A percentile compares a stretch with the other conserved stretches of the same genome.
Evolutionary conservation across 2,888 invertebrate genomes (phyloP).

Genomic region (Drosophila recens): DNA sequence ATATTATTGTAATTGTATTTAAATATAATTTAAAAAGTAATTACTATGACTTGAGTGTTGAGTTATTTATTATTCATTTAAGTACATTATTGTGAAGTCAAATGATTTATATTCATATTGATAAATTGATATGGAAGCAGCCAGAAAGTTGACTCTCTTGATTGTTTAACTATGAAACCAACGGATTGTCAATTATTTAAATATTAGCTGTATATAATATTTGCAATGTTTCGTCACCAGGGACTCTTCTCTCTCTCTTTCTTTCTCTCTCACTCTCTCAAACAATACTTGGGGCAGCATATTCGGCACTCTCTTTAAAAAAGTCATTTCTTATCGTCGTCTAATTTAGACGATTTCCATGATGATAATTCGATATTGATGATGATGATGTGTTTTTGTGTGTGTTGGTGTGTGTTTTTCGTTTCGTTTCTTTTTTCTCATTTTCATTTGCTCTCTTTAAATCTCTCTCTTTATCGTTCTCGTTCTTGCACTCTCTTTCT

Average conservation of each 20-base stretch:
- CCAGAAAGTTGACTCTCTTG: slow-evolving; percentile 42
- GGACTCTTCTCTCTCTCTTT: slow-evolving; percentile 32
- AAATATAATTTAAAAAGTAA: slow-evolving; percentile 70
- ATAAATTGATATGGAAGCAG: slow-evolving; percentile 44
- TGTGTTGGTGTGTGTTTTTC: slow-evolving; percentile 31
- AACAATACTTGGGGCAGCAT: slow-evolving; percentile 57
- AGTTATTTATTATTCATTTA: slow-evolving; percentile 47
- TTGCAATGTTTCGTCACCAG: slow-evolving; percentile 48
- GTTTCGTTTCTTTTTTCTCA: slow-evolving; percentile 25
- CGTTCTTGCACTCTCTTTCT: slow-evolving; percentile 22
- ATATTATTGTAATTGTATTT: slow-evolving; percentile 48
- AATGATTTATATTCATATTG: slow-evolving; percentile 35
- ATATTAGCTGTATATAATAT: slow-evolving; percentile 35
- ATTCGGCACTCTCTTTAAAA: slow-evolving; percentile 51
- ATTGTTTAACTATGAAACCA: slow-evolving; percentile 24
- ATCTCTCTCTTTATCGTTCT: slow-evolving; percentile 13
- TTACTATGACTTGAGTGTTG: slow-evolving; percentile 76
- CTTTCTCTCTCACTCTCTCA: slow-evolving; percentile 23
- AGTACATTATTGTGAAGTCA: slow-evolving; percentile 41
- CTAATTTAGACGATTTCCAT: slow-evolving; percentile 75
- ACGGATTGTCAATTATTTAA: slow-evolving; percentile 47
- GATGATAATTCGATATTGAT: slow-evolving; percentile 54
- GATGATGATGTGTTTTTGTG: slow-evolving; percentile 31
- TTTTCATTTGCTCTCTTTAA: slow-evolving; percentile 47
- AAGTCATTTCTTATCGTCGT: slow-evolving; percentile 59